Percentiles rank a stretch among this genome's conserved stretches.
Evolutionary conservation across 2,797 vertebrate species (phyloP).

Genomic region (Propithecus perrieri): DNA sequence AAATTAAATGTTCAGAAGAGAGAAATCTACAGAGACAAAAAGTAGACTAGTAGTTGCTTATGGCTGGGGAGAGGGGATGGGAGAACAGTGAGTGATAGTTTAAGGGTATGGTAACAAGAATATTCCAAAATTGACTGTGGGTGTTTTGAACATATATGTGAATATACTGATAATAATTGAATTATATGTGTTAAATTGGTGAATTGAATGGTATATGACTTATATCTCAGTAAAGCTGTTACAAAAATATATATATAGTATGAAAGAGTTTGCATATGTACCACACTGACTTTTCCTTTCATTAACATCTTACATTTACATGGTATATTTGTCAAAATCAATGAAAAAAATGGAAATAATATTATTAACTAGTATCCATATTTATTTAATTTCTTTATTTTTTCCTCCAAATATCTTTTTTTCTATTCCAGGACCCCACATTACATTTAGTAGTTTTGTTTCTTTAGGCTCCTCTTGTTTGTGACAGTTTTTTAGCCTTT

Average conservation of each 20-base stretch:
- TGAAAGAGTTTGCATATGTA: background rate
- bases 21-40: background rate
- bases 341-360: background rate
- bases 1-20: background rate
- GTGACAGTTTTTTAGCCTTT: background rate
- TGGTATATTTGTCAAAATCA: background rate
- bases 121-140: background rate
- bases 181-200: background rate
- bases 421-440: background rate
- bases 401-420: background rate
- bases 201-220: background rate
- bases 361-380: background rate
- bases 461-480: background rate
- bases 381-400: background rate
- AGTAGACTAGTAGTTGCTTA: background rate
- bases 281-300: background rate
- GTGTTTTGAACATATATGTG: background rate
- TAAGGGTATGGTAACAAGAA: background rate
- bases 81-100: background rate
- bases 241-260: background rate
- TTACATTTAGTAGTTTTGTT: background rate
- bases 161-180: background rate
- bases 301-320: background rate
- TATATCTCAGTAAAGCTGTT: background rate
- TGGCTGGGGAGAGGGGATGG: background rate